A percentile compares a stretch with the other conserved stretches of the same genome.
Conservation (phyloP, 2,113 vertebrate genomes). For the Vidua macroura region DNA sequence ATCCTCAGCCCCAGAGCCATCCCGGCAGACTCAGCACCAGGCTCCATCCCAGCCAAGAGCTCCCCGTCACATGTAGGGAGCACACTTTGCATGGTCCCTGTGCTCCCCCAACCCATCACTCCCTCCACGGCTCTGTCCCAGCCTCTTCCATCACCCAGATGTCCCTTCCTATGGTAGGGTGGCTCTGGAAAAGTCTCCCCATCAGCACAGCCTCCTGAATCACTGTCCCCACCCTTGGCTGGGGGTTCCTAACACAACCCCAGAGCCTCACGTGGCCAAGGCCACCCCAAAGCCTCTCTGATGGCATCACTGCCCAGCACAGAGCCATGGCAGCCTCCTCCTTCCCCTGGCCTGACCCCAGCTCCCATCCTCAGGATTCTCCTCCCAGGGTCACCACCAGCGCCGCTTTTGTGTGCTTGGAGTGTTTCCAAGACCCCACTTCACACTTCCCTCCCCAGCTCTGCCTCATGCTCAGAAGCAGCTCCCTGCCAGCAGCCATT, state of each 20-base stretch:
- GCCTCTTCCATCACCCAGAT: neutral
- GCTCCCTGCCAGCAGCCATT: slow-evolving; percentile 5
- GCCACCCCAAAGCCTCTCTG: neutral
- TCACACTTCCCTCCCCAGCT: neutral
- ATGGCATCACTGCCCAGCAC: neutral
- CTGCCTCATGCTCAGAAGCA: neutral
- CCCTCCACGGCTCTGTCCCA: neutral
- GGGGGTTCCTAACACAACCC: rapidly evolving
- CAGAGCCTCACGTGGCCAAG: neutral
- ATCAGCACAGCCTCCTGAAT: neutral
- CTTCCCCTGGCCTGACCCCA: neutral
- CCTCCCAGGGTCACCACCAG: neutral
- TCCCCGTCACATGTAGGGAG: rapidly evolving
- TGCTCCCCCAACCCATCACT: neutral
- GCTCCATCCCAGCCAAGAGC: neutral
- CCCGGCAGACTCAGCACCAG: rapidly evolving
- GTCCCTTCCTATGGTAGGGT: neutral
- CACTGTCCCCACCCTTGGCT: neutral
- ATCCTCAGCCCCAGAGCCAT: neutral
- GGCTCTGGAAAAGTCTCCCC: neutral
- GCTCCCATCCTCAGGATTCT: neutral
- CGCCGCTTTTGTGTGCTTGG: neutral
- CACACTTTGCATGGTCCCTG: rapidly evolving
- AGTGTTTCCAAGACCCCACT: neutral
- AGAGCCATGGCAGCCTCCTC: neutral